Evolutionary conservation across 2,113 vertebrate genomes (phyloP).

Genomic region (Sylvia atricapilla): DNA sequence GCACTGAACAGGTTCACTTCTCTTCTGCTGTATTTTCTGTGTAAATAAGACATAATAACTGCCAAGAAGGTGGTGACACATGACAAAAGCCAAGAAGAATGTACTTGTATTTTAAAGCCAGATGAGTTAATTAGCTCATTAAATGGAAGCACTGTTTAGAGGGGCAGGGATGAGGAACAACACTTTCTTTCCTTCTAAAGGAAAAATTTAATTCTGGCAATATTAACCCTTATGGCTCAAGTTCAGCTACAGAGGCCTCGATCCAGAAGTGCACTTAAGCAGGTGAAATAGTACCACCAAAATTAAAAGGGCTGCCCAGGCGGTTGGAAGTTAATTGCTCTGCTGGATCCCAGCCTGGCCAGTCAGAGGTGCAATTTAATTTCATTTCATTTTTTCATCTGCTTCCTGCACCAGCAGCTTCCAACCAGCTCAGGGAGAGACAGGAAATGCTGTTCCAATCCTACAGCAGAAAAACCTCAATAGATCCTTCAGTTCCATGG

Average conservation of each 20-base stretch:
- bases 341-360: neutral
- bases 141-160: neutral
- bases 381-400: neutral
- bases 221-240: neutral
- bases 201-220: neutral
- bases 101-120: slow-evolving; percentile 4
- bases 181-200: neutral
- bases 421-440: neutral
- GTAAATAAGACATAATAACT: neutral
- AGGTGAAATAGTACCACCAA: neutral
- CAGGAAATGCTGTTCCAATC: neutral
- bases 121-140: slow-evolving; percentile 27
- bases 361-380: neutral
- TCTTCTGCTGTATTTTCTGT: neutral
- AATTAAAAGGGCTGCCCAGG: neutral
- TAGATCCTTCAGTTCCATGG: fast-evolving
- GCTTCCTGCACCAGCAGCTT: neutral
- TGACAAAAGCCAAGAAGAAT: slow-evolving; percentile 29
- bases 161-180: neutral
- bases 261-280: neutral
- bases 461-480: neutral
- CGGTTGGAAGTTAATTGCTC: neutral
- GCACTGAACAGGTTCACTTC: neutral
- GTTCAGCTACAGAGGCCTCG: neutral
- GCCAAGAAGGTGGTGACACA: neutral